A percentile compares a stretch with the other conserved stretches of the same genome.
These are phyloP conservation scores for Phrynocephalus versicolor DNA, from an alignment of 2,113 vertebrate species.

Conservation along the genomic window DNA sequence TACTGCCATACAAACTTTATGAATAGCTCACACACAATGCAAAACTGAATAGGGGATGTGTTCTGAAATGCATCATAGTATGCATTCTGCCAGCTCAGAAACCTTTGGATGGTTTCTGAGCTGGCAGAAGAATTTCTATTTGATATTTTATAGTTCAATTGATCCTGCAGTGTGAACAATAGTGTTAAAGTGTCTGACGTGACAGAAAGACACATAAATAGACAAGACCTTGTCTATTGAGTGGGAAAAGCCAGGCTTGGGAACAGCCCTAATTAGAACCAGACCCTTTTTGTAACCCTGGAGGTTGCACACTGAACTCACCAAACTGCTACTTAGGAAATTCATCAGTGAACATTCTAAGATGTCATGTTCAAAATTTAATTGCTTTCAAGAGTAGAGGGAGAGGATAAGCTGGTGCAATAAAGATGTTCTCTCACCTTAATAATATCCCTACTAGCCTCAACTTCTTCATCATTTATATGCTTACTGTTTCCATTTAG, in stretches of 20 bases:
- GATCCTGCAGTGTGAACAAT: conserved; percentile 38
- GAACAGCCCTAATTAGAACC: conserved; percentile 49
- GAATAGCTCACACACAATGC: not conserved
- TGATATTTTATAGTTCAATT: conserved; percentile 15
- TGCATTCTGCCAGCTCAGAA: conserved; percentile 11
- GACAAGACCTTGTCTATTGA: conserved; percentile 38
- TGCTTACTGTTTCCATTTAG: not conserved
- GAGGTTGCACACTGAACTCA: conserved; percentile 47
- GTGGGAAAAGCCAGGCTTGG: conserved; percentile 45
- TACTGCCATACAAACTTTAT: not conserved
- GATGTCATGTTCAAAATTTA: conserved; percentile 37
- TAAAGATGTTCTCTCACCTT: conserved; percentile 5
- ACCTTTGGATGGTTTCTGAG: not conserved
- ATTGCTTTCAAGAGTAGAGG: not conserved
- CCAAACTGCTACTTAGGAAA: conserved; percentile 51
- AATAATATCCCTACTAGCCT: not conserved
- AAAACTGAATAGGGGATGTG: not conserved
- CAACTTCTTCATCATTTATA: not conserved
- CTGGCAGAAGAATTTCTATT: conserved; percentile 24
- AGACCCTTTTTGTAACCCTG: conserved; percentile 61
- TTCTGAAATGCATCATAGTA: not conserved
- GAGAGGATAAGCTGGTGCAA: conserved; percentile 6
- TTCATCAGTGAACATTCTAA: conserved; percentile 56
- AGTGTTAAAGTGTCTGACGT: conserved; percentile 51
- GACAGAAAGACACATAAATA: conserved; percentile 42